Conservation (phyloP, 2,113 vertebrate species). For the Pycnonotus jocosus region DNA sequence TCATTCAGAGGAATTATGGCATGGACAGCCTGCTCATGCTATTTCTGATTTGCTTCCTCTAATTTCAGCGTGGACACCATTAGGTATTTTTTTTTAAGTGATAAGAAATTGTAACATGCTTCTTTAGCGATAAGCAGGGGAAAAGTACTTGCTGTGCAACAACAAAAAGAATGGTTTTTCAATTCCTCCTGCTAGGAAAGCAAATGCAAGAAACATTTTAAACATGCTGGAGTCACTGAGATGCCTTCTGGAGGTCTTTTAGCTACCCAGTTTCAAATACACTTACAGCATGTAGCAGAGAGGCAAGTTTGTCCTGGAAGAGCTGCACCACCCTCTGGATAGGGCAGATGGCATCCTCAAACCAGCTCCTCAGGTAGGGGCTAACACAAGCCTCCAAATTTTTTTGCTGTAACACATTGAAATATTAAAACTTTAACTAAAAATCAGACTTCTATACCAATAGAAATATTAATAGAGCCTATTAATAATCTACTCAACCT, state of each 20-base stretch:
- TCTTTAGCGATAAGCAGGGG: background rate
- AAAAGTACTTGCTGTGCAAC: background rate
- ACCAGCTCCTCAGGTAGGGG: slow-evolving; percentile 86
- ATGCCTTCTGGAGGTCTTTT: background rate
- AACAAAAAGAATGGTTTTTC: background rate
- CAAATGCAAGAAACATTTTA: background rate
- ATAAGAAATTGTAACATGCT: background rate
- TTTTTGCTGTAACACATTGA: slow-evolving; percentile 55
- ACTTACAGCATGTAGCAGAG: slow-evolving; percentile 91
- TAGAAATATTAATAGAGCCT: background rate
- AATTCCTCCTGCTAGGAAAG: background rate
- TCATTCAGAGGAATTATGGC: background rate
- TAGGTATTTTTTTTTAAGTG: background rate
- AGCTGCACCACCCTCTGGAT: slow-evolving; percentile 88
- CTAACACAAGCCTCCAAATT: slow-evolving; percentile 76
- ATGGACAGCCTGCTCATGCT: background rate
- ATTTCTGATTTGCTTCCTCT: background rate
- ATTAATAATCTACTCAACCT: background rate
- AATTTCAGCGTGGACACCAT: background rate
- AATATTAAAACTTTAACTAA: slow-evolving; percentile 1
- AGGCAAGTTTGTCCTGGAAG: slow-evolving; percentile 84
- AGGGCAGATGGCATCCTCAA: slow-evolving; percentile 88
- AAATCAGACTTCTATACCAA: background rate
- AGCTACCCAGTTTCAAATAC: background rate
- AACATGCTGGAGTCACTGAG: background rate